Evolutionary conservation across 2,797 vertebrate species (phyloP).

Genomic region (Malacoraja senta): DNA sequence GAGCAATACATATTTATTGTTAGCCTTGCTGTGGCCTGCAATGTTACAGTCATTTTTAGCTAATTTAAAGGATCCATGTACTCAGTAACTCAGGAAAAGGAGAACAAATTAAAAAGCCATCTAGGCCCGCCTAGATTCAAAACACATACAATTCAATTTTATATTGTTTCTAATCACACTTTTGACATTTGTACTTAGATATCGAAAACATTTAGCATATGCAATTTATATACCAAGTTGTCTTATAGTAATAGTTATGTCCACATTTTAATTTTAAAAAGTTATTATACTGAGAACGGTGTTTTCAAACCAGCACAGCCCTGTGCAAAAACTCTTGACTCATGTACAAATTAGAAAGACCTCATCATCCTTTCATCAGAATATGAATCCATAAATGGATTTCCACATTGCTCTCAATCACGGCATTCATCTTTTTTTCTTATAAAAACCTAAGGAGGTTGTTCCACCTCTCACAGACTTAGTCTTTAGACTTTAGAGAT

Average conservation of each 20-base stretch:
- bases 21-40: background rate
- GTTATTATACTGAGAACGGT: background rate
- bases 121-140: background rate
- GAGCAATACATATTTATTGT: slow-evolving; percentile 7
- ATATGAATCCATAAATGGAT: background rate
- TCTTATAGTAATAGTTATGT: background rate
- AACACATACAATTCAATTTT: background rate
- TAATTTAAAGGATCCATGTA: background rate
- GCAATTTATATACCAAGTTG: background rate
- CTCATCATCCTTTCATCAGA: background rate
- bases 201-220: background rate
- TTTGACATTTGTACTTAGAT: slow-evolving; percentile 9
- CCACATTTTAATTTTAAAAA: background rate
- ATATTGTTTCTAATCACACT: background rate
- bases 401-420: background rate
- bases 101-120: background rate
- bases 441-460: background rate
- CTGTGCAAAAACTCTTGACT: background rate
- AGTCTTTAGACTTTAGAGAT: too few species aligned
- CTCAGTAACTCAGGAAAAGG: background rate
- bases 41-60: background rate
- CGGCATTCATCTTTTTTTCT: too few species aligned
- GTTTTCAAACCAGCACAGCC: background rate
- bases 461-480: background rate
- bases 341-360: slow-evolving; percentile 20